phyloP scores from a whole-genome alignment of 2,888 invertebrate genomes.

The Neoascia interrupta region DNA sequence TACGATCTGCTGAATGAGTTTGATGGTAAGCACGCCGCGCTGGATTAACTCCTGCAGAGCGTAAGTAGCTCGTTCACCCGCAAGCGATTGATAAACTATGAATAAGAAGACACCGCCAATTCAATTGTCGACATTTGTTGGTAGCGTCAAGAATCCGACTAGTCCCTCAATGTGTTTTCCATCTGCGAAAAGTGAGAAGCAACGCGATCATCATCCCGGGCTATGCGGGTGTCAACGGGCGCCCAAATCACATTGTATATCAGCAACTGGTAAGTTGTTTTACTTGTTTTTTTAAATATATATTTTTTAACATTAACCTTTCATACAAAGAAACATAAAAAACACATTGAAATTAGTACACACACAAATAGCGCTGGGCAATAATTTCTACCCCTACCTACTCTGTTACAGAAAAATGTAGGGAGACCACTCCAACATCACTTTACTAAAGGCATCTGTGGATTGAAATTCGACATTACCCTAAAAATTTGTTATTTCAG shows the following conservation, averaged over 20 bases:
- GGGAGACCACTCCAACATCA: too few species aligned
- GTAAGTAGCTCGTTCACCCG: background rate
- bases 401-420: too few species aligned
- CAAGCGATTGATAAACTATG: constrained; percentile 72
- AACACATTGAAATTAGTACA: too few species aligned
- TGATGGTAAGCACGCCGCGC: constrained; percentile 37
- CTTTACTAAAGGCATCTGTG: too few species aligned
- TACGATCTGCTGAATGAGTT: constrained; percentile 16
- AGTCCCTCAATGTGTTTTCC: constrained; percentile 74
- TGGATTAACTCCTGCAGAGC: constrained; percentile 4
- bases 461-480: too few species aligned
- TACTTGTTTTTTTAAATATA: background rate
- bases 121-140: constrained; percentile 77
- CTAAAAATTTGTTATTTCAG: too few species aligned
- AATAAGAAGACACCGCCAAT: constrained; percentile 77
- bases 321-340: too few species aligned
- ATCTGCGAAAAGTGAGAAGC: constrained; percentile 75
- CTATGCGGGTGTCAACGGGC: constrained; percentile 79
- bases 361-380: too few species aligned
- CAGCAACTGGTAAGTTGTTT: constrained; percentile 78
- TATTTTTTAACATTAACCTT: too few species aligned
- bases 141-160: constrained; percentile 62
- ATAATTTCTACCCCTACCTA: too few species aligned
- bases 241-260: constrained; percentile 80
- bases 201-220: constrained; percentile 74